Evolutionary conservation across 1,140 invertebrate species (phyloP), one percentile per base, ranked within the genome.

Genomic region (Drosophila parvula): DNA sequence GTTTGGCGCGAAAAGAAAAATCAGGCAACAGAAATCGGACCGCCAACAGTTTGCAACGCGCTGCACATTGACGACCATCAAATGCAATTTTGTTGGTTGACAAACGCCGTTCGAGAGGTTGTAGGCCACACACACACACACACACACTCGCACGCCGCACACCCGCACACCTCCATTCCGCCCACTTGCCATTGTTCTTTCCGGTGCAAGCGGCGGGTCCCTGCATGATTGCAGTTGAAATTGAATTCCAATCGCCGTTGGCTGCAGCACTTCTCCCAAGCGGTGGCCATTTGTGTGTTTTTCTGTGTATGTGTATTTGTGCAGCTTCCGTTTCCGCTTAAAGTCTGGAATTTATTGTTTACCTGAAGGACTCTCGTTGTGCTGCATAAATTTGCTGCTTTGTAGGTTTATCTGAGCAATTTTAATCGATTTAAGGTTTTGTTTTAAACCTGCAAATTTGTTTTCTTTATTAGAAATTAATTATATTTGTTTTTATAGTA

Each of bases 51-150:
- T 51, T 51, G 48, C 61, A 53, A 8, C 28, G 40, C 47, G 40
- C 56, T 32, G 32, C 58, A 18, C 36, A 10, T 36, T 43, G 38
- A 22, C 40, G 34, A 8, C 14, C 56, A 36, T 48, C 63, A 63
- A 75, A 91, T 91, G 90, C 90, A 91, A 79, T 91, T 86, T 70
- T 91, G 90, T 58, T 91, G 90, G 90, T 79, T 91, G 81, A 73
- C 89, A 79, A 74, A 86, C 64, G 74, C 81, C 55, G 81, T 76
- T 41, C 69, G 56, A 77, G 78, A 67, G 80, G 84, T 83, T 81
- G 71, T 71, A 51, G 62, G 10, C 18, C 51, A 56, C 53, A 44
- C 28, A 45, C 47, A 27, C 34, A 41, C 30, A 12, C 43, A 51
- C 38, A 18, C n/a, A 28, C 48, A 41, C 41, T 9, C 12, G 22